Percentiles rank a stretch among this genome's conserved stretches.
Conservation (phyloP, 2,797 vertebrate genomes). For the Remorina albescens region DNA sequence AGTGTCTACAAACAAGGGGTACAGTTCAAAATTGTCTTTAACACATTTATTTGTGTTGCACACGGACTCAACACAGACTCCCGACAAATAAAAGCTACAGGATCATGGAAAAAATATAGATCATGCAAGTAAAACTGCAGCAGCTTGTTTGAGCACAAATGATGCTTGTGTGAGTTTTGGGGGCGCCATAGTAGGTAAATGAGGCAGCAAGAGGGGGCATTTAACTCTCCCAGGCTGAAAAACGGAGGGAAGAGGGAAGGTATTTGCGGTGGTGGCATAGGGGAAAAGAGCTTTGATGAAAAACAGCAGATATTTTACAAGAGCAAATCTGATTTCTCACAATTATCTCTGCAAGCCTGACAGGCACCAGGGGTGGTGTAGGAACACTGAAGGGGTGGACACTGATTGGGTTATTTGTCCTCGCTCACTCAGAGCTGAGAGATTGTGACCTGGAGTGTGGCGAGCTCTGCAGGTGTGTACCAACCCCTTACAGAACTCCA, state of each 20-base stretch:
- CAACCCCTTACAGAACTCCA: constrained; percentile 16
- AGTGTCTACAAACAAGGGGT: constrained; percentile 8
- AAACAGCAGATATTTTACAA: constrained; percentile 88
- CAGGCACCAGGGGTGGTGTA: constrained; percentile 89
- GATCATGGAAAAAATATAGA: constrained; percentile 9
- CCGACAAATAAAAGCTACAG: constrained; percentile 12
- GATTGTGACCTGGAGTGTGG: constrained; percentile 86
- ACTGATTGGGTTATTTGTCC: constrained; percentile 98
- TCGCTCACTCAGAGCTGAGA: constrained; percentile 90
- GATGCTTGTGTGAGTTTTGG: constrained; percentile 30
- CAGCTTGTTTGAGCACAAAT: constrained; percentile 37
- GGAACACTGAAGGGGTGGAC: constrained; percentile 85
- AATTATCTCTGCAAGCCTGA: constrained; percentile 97
- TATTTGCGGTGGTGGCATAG: constrained; percentile 63
- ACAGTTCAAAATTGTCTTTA: neutral
- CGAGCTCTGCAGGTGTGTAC: constrained; percentile 86
- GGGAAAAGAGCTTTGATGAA: constrained; percentile 85
- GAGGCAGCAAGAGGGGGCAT: constrained; percentile 68
- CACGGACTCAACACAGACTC: constrained; percentile 25
- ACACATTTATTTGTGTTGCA: constrained; percentile 29
- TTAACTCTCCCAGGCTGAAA: constrained; percentile 63
- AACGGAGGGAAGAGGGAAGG: constrained; percentile 46
- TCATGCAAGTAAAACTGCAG: constrained; percentile 15
- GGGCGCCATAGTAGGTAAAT: constrained; percentile 75
- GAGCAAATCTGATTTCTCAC: constrained; percentile 98